A percentile compares a stretch with the other conserved stretches of the same genome.
These are phyloP conservation scores for Diadromus collaris DNA, from an alignment of 2,888 invertebrate genomes.

Conservation along the genomic window DNA sequence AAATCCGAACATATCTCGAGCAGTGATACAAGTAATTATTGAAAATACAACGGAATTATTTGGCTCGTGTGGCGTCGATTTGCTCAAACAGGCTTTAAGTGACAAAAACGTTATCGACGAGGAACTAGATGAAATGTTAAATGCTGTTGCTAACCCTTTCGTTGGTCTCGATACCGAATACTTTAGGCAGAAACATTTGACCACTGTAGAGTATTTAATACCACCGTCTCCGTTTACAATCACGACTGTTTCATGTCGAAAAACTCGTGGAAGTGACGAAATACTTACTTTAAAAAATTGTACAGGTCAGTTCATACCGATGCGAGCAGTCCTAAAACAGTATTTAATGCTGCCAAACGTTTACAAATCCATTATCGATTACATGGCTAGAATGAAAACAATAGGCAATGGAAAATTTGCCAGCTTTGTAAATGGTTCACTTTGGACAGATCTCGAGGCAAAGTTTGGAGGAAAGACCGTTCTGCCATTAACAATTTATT, in stretches of 20 bases:
- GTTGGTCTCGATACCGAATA: constrained; percentile 33
- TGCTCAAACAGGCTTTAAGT: no score
- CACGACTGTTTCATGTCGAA: constrained; percentile 18
- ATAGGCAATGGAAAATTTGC: background rate
- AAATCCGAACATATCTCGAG: constrained; percentile 16
- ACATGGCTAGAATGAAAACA: constrained; percentile 22
- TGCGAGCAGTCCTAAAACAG: constrained; percentile 36
- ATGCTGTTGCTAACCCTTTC: constrained; percentile 30
- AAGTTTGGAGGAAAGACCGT: constrained; percentile 35
- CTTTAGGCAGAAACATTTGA: constrained; percentile 22
- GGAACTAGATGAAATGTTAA: constrained; percentile 10
- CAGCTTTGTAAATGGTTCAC: background rate
- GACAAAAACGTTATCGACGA: no score
- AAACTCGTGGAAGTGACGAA: constrained; percentile 8
- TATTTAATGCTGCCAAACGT: constrained; percentile 47
- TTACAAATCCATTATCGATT: constrained; percentile 22
- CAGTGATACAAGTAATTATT: constrained; percentile 41
- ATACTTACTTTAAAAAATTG: constrained; percentile 28
- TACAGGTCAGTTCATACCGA: constrained; percentile 47
- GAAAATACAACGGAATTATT: constrained; percentile 40
- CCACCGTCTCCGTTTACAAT: constrained; percentile 30
- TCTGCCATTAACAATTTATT: constrained; percentile 49
- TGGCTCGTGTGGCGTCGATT: no score
- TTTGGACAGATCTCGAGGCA: constrained; percentile 21
- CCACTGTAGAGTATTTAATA: constrained; percentile 19